phyloP scores from a whole-genome alignment of 2,113 vertebrate genomes.

The Mionectes macconnelli region DNA sequence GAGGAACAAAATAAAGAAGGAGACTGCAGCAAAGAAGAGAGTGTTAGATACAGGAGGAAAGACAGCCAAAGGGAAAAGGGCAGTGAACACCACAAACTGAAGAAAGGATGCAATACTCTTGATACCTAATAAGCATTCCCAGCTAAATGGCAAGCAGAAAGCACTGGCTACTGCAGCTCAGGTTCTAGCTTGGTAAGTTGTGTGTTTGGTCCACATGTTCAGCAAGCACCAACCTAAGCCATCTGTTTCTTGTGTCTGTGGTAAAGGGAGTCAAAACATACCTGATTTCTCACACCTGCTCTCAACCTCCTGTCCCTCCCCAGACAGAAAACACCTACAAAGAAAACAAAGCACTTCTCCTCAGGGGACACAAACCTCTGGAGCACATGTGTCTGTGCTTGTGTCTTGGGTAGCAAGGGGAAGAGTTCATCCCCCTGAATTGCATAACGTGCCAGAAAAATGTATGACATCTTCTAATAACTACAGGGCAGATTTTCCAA shows the following conservation, averaged over 20 bases:
- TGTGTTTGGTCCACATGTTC: neutral
- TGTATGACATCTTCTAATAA: neutral
- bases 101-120: neutral
- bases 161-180: slow-evolving; percentile 12
- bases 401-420: neutral
- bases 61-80: neutral
- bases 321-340: neutral
- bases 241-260: slow-evolving; percentile 21
- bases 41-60: neutral
- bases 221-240: neutral
- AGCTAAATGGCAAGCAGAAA: slow-evolving; percentile 9
- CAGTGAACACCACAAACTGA: neutral
- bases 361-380: neutral
- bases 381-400: neutral
- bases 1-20: neutral
- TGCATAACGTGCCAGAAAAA: neutral
- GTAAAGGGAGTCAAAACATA: slow-evolving; percentile 15
- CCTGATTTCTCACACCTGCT: slow-evolving; percentile 23
- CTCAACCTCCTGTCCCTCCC: neutral
- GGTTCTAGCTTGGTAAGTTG: slow-evolving; percentile 17
- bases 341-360: neutral
- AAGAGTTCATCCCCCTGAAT: neutral
- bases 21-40: neutral
- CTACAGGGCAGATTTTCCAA: slow-evolving; percentile 31
- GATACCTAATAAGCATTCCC: neutral